Percentiles rank a stretch among this genome's conserved stretches.
These are phyloP conservation scores for Bilobella aurantiaca DNA, from an alignment of 1,140 invertebrate species.

Conservation along the genomic window DNA sequence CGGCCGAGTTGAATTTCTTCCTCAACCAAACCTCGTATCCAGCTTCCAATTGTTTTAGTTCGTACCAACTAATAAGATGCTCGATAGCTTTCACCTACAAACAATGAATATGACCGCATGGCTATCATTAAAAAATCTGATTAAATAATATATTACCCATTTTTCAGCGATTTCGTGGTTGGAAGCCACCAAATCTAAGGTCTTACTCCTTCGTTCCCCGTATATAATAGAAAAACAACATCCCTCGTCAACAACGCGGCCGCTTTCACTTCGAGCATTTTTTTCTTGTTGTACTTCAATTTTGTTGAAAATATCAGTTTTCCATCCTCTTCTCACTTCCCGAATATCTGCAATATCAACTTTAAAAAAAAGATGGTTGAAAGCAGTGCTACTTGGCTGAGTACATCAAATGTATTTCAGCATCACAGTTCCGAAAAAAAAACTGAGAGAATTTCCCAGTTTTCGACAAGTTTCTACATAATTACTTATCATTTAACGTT, in stretches of 20 bases:
- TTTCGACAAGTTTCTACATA: too few species aligned
- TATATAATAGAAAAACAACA: slow-evolving; percentile 45
- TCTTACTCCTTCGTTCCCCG: slow-evolving; percentile 37
- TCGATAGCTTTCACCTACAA: slow-evolving; percentile 11
- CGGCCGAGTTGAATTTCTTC: slow-evolving; percentile 43
- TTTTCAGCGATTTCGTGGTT: slow-evolving; percentile 39
- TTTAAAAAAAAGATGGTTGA: too few species aligned
- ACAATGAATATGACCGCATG: not conserved
- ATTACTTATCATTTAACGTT: too few species aligned
- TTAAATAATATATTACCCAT: slow-evolving; percentile 39
- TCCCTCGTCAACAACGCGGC: slow-evolving; percentile 37
- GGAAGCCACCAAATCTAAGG: slow-evolving; percentile 43
- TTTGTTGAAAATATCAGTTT: slow-evolving; percentile 44
- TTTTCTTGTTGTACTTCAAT: slow-evolving; percentile 36
- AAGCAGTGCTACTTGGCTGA: too few species aligned
- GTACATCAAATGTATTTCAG: too few species aligned
- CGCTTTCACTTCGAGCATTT: not conserved
- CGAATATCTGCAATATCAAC: slow-evolving; percentile 41
- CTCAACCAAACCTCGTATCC: slow-evolving; percentile 41
- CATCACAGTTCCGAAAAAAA: too few species aligned
- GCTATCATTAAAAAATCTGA: not conserved
- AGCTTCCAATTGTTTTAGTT: slow-evolving; percentile 5
- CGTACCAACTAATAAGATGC: slow-evolving; percentile 11
- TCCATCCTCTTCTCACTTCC: slow-evolving; percentile 43
- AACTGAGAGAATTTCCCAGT: not conserved